These are phyloP conservation scores for Junco hyemalis DNA, from an alignment of 2,113 vertebrate genomes.

Conservation along the genomic window DNA sequence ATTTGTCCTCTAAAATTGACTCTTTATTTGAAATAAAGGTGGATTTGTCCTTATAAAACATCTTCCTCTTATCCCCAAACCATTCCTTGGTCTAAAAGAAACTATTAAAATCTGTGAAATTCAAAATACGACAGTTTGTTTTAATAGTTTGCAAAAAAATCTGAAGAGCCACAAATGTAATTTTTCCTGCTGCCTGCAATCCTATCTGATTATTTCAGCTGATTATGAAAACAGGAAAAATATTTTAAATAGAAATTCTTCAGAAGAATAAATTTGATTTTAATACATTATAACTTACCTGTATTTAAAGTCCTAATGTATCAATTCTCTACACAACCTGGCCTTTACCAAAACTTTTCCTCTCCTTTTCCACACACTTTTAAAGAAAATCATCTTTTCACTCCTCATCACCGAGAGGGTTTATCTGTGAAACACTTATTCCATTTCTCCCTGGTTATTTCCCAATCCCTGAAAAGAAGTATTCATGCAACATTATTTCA, in stretches of 20 bases:
- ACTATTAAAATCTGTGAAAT: background rate
- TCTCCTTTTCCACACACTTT: background rate
- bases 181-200: background rate
- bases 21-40: background rate
- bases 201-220: background rate
- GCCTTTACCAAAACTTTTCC: background rate
- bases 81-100: background rate
- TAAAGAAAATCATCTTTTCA: background rate
- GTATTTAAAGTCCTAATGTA: background rate
- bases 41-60: background rate
- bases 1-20: background rate
- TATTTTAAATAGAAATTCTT: background rate
- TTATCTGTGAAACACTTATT: slow-evolving; percentile 9
- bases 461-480: background rate
- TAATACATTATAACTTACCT: background rate
- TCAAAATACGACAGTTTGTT: background rate
- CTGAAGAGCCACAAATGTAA: background rate
- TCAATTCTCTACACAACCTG: background rate
- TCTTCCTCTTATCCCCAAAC: rapidly evolving
- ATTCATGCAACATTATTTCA: slow-evolving; percentile 36
- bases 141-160: background rate
- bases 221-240: background rate
- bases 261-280: background rate
- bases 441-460: background rate
- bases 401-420: background rate